Evolutionary conservation across 1,140 invertebrate genomes (phyloP), one percentile per base, ranked within the genome.

Genomic region (Aphis gossypii): DNA sequence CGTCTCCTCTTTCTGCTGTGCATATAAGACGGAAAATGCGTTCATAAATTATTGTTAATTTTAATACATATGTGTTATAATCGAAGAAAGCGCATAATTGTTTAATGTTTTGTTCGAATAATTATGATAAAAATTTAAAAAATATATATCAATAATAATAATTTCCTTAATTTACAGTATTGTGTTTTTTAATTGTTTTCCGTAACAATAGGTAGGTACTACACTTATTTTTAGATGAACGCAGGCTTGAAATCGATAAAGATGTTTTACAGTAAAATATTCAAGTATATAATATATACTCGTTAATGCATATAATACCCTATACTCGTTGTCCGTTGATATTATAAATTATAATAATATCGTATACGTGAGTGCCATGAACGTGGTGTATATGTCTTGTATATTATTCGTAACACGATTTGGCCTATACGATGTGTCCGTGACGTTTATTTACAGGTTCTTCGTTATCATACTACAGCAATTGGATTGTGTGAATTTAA

Each of bases 101-200:
- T 88, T 51, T 88, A 51, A 51, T 46, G 44, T 30, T 88, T 88
- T 51, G 46, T 88, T 88, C 86, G 46, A 51, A 88, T 88, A 88
- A 87, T 88, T 51, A 86, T 86, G 23, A 46, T 86, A 46, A 86
- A 88, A 41, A 51, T 18, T n/a, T 5, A 48, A 87, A 86, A 86
- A 86, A 86, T 46, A 41, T 41, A 87, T 41, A 87, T 41, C 23
- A 41, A 46, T 87, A 38, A 87, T 38, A 88, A 51, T 35, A 35
- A 51, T 51, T 88, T 88, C 46, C 20, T 51, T 88, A 51, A 88
- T 88, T 88, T 46, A 46, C 30, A 46, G n/a, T 38, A 38, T 18
- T 84, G 38, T 84, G 38, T 84, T 41, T 84, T 41, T 84, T 46
- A 46, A 46, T 46, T 51, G 48, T 51, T 87, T 30, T 41, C 38